Percentiles rank a stretch among this genome's conserved stretches.
phyloP scores from a whole-genome alignment of 2,797 vertebrate genomes.

The Fistularia commersonii region DNA sequence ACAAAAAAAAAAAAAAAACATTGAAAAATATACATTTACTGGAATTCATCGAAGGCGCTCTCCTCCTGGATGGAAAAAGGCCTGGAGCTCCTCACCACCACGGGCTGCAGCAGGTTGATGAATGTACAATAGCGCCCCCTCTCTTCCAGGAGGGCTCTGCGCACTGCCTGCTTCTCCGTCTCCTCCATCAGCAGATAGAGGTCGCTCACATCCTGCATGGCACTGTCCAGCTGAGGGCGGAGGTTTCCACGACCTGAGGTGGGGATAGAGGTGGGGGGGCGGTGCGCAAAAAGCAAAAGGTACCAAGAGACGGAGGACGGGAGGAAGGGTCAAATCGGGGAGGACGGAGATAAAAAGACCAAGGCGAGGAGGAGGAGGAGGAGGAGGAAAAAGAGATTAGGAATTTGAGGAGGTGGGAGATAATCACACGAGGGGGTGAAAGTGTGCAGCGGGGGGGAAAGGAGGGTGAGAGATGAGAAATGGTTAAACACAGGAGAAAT shows the following conservation, averaged over 20 bases:
- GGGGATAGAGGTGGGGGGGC: background rate
- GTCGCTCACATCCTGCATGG: slow-evolving; percentile 95
- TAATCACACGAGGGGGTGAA: slow-evolving; percentile 7
- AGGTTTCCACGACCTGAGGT: slow-evolving; percentile 88
- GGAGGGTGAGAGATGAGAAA: slow-evolving; percentile 28
- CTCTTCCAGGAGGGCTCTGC: slow-evolving; percentile 91
- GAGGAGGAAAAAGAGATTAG: slow-evolving; percentile 10
- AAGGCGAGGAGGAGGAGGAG: slow-evolving; percentile 7
- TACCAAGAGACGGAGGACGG: background rate
- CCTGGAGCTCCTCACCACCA: slow-evolving; percentile 84
- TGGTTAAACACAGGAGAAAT: slow-evolving; percentile 46
- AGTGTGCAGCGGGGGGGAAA: slow-evolving; percentile 8
- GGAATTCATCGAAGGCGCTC: background rate
- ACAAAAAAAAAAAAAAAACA: background rate
- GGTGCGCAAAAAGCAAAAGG: background rate
- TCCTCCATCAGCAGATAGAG: slow-evolving; percentile 96
- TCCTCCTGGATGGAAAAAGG: background rate
- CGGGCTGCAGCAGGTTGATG: slow-evolving; percentile 88
- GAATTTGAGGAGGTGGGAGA: slow-evolving; percentile 9
- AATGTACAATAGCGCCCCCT: slow-evolving; percentile 93
- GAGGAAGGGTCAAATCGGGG: slow-evolving; percentile 29
- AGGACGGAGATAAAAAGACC: slow-evolving; percentile 22
- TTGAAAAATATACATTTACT: background rate
- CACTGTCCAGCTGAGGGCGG: slow-evolving; percentile 93
- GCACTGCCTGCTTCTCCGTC: slow-evolving; percentile 95